Evolutionary conservation across 2,797 vertebrate species (phyloP), one percentile per base, ranked within the genome.

Genomic region (Pelodytes ibericus): DNA sequence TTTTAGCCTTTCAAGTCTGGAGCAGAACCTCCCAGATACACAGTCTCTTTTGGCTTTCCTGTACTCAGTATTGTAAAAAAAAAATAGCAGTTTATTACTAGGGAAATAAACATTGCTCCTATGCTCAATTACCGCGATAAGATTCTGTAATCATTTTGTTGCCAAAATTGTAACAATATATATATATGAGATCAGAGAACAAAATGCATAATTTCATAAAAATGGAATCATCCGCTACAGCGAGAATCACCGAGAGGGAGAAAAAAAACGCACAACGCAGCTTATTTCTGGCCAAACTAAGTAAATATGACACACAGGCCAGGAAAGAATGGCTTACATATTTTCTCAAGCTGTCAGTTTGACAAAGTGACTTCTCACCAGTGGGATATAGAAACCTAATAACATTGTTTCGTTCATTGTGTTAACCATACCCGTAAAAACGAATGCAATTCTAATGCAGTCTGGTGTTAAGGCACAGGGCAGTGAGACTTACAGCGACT

Each of bases 311-410:
- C 83, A 81, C 31, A 75, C 47, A 86, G 82, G 82, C 59, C 80
- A 83, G 47, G n/a, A 62, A 81, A 80, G 49, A 83, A 83, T 20
- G 67, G 81, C 75, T 36, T 65, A 82, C 74, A 81, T 83, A 80
- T 83, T 82, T 81, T 75, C 80, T 79, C 80, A 84, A 84, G 79
- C 84, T 82, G 80, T 81, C 83, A 84, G 81, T 87, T 83, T 81
- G 81, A 83, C 80, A 86, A 84, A 84, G 74, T 82, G 81, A 81
- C 62, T 83, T 70, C 85, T 84, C 78, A 84, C 71, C 80, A 80
- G 72, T 73, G 81, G 79, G 75, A 60, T 59, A 5, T 82, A 84
- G 80, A 75, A 83, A 77, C 70, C 71, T 71, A 71, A 47, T 31
- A 80, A 5, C 36, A 71, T 70, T 78, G 22, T 74, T 79, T 65